Conservation (phyloP, 2,888 invertebrate species). For the Drosophila birchii region DNA sequence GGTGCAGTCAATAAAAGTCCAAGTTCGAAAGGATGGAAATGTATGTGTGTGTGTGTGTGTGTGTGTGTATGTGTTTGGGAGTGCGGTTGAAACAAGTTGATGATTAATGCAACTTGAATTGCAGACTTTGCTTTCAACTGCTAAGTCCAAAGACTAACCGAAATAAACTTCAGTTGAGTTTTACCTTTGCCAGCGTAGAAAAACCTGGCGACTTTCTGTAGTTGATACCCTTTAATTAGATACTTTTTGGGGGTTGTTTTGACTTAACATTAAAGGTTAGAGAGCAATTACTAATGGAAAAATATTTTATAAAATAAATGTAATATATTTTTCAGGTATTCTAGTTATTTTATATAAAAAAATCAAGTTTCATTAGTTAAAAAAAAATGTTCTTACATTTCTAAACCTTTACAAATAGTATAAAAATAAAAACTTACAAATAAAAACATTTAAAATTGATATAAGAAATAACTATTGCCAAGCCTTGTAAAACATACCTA, state of each 20-base stretch:
- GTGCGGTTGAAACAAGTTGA: slow-evolving; percentile 67
- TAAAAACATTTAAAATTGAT: neutral
- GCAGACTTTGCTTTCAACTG: slow-evolving; percentile 54
- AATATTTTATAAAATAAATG: neutral
- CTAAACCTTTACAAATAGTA: no score
- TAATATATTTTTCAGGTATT: neutral
- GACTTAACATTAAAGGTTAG: neutral
- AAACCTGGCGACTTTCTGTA: slow-evolving; percentile 7
- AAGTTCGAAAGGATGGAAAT: slow-evolving; percentile 32
- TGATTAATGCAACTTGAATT: slow-evolving; percentile 74
- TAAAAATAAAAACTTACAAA: neutral
- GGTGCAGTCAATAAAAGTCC: slow-evolving; percentile 71
- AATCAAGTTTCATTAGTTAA: neutral
- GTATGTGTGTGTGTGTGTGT: neutral
- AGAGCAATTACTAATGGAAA: no score
- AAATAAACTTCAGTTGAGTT: slow-evolving; percentile 56
- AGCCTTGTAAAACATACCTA: neutral
- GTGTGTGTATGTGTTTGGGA: slow-evolving; percentile 12
- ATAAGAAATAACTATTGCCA: neutral
- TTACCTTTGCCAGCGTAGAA: slow-evolving; percentile 12
- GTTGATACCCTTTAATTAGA: slow-evolving; percentile 12
- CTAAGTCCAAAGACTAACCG: slow-evolving; percentile 46
- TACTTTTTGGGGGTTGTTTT: neutral
- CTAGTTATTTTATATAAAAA: neutral
- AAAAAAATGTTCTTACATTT: no score